Base-by-base conservation (phyloP, 2,888 invertebrate species). In the Tenodera sinensis region DNA sequence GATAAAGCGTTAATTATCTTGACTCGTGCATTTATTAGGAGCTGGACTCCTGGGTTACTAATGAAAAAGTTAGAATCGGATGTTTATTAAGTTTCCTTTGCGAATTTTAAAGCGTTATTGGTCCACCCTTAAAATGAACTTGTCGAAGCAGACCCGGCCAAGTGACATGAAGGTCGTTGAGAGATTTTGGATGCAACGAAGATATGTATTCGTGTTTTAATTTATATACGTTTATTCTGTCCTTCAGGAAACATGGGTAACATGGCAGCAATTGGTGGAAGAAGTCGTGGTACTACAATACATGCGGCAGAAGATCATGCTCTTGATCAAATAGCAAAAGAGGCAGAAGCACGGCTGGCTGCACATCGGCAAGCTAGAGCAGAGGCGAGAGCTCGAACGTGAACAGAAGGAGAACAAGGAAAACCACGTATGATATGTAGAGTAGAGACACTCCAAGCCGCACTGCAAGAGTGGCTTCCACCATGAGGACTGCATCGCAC, bases 281-380 rank as follows among this genome's bases (percentile, higher is more conserved):
- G 94, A 95, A 96, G 94, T 96, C 92, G 94, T 90, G 93, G 94
- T 89, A 97, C 93, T 94, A 95, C 96, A 91, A 97, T 98, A 94
- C 97, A 98, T 92, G 96, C 98, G 88, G n/a, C n/a, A n/a, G n/a
- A n/a, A n/a, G n/a, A n/a, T n/a, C n/a, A n/a, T n/a, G n/a, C n/a
- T n/a, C n/a, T n/a, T n/a, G n/a, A n/a, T n/a, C n/a, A n/a, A n/a
- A n/a, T n/a, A n/a, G n/a, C n/a, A n/a, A n/a, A n/a, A n/a, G n/a
- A n/a, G n/a, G n/a, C n/a, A n/a, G n/a, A n/a, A n/a, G n/a, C n/a
- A n/a, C n/a, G n/a, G n/a, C n/a, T n/a, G n/a, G n/a, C n/a, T n/a
- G n/a, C n/a, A n/a, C n/a, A n/a, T n/a, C n/a, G n/a, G n/a, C n/a
- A n/a, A n/a, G n/a, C n/a, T n/a, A n/a, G n/a, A n/a, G n/a, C n/a